A percentile compares a stretch with the other conserved stretches of the same genome.
phyloP scores from a whole-genome alignment of 2,888 invertebrate species.

The Ochropleura leucogaster region DNA sequence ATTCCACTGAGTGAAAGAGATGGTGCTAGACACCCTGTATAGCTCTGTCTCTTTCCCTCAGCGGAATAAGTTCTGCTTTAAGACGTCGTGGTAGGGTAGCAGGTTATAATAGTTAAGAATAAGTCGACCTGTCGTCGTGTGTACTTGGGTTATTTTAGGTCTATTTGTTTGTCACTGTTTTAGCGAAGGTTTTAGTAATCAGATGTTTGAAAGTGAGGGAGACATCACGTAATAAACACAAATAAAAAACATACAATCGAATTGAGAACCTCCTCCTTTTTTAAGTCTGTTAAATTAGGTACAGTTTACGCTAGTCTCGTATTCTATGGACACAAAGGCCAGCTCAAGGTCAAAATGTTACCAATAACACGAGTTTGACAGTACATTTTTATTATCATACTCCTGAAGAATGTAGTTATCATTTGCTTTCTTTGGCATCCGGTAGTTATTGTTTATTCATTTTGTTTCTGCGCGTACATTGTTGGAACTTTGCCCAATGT shows the following conservation, averaged over 20 bases:
- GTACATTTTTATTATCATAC: constrained; percentile 8
- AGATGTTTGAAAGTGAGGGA: background rate
- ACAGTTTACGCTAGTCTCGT: background rate
- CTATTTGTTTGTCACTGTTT: background rate
- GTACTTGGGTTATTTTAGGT: background rate
- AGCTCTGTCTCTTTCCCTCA: too few species aligned
- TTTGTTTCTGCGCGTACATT: constrained; percentile 21
- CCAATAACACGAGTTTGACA: background rate
- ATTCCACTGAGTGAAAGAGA: too few species aligned
- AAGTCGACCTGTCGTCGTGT: too few species aligned
- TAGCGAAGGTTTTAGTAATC: too few species aligned
- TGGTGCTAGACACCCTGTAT: too few species aligned
- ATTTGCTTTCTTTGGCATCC: constrained; percentile 41
- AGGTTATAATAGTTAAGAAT: too few species aligned
- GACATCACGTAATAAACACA: too few species aligned
- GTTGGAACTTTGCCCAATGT: constrained; percentile 38
- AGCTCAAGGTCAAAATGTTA: background rate
- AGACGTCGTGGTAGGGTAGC: too few species aligned
- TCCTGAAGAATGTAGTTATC: constrained; percentile 36
- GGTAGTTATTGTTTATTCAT: constrained; percentile 32
- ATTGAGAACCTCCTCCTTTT: too few species aligned
- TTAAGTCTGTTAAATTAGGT: too few species aligned
- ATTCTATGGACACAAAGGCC: background rate
- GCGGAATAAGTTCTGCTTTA: too few species aligned
- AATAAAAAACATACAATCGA: too few species aligned